Conservation (phyloP, 2,797 vertebrate genomes). For the Buphagus erythrorhynchus region DNA sequence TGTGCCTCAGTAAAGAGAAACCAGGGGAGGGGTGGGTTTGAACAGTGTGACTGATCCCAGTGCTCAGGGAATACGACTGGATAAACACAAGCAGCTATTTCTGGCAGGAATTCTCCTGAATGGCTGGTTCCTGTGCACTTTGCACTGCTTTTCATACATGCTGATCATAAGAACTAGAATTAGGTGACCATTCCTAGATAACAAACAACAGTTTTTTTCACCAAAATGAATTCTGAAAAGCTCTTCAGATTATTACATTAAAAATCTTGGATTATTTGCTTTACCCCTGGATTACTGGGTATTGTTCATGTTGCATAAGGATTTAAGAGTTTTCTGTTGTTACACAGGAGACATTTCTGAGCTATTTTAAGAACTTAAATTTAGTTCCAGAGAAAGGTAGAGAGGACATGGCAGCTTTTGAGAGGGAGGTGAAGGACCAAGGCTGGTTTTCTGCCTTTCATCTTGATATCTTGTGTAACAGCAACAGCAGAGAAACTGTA, state of each 20-base stretch:
- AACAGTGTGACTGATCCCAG: neutral
- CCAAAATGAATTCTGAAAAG: neutral
- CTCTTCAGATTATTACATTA: neutral
- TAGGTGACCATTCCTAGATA: neutral
- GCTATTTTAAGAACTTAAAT: slow-evolving; percentile 12
- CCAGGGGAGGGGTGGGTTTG: neutral
- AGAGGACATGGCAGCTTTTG: neutral
- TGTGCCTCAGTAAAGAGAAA: neutral
- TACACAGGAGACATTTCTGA: neutral
- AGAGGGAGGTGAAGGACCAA: neutral
- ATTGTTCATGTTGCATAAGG: neutral
- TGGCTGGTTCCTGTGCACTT: neutral
- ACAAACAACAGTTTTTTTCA: neutral
- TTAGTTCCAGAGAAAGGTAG: neutral
- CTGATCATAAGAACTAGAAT: neutral
- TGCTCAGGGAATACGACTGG: neutral
- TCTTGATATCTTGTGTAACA: neutral
- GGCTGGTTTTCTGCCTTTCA: neutral
- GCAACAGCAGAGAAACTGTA: neutral
- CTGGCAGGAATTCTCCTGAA: neutral
- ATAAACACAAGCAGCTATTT: neutral
- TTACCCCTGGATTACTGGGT: neutral
- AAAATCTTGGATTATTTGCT: neutral
- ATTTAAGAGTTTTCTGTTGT: neutral
- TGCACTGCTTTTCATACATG: neutral